These are phyloP conservation scores for Trachelus stipa DNA, from an alignment of 2,888 invertebrate genomes.

Conservation along the genomic window DNA sequence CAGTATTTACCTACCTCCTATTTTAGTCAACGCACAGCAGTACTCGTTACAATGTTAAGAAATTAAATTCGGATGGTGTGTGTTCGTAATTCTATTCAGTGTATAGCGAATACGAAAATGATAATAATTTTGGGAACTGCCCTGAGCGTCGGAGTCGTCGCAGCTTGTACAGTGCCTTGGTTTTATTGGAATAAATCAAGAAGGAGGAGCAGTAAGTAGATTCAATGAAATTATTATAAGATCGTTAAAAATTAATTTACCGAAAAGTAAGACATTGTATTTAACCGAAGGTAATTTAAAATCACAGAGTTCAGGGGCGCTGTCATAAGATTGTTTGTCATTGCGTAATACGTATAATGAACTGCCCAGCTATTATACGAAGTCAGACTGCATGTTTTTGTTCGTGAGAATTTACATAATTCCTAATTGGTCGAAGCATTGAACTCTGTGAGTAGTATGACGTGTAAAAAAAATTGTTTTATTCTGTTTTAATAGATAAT, in stretches of 20 bases:
- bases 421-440: background rate
- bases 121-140: constrained; percentile 20
- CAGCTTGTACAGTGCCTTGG: constrained; percentile 31
- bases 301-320: background rate
- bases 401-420: background rate
- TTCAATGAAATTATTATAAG: background rate
- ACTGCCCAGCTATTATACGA: background rate
- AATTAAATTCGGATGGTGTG: background rate
- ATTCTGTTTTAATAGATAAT: background rate
- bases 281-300: background rate
- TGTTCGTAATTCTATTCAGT: background rate
- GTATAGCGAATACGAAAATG: constrained; percentile 24
- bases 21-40: background rate
- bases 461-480: background rate
- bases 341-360: background rate
- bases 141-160: constrained; percentile 25
- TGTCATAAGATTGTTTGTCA: background rate
- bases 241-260: background rate
- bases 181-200: constrained; percentile 22
- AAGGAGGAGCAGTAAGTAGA: background rate
- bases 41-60: background rate
- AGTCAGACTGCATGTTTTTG: background rate
- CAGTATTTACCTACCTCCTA: background rate
- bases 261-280: background rate
- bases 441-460: background rate